phyloP scores from a whole-genome alignment of 2,113 vertebrate species.

The Nothocercus nigrocapillus region DNA sequence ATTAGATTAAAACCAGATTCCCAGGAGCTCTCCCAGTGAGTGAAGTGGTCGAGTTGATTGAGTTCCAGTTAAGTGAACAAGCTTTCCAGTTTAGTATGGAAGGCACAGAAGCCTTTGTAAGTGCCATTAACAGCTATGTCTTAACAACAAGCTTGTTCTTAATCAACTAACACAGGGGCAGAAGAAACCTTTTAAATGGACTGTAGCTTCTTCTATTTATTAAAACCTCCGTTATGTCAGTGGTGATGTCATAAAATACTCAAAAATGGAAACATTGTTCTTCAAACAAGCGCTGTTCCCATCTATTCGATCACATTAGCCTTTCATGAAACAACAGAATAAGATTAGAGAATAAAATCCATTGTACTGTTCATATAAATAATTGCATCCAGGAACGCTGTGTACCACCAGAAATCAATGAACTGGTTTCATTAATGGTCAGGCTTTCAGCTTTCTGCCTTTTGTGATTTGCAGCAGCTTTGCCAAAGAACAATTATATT shows the following conservation, averaged over 20 bases:
- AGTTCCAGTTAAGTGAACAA: neutral
- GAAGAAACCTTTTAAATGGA: neutral
- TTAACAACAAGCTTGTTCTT: neutral
- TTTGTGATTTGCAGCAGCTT: constrained; percentile 12
- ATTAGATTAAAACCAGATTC: neutral
- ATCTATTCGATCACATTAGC: neutral
- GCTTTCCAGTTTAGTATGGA: neutral
- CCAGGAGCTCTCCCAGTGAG: neutral
- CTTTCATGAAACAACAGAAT: constrained; percentile 20
- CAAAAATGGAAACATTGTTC: neutral
- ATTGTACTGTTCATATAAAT: constrained; percentile 27
- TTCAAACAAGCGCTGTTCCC: neutral
- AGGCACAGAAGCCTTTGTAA: neutral
- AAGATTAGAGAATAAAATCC: constrained; percentile 25
- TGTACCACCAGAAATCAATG: constrained; percentile 16
- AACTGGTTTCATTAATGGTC: neutral
- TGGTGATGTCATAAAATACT: neutral
- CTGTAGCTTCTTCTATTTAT: neutral
- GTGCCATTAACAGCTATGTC: neutral
- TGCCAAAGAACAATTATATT: neutral
- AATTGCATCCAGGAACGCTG: neutral
- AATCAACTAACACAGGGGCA: neutral
- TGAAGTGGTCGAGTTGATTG: neutral
- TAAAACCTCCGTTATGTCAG: neutral
- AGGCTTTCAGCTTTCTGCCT: neutral